Evolutionary conservation across 2,797 vertebrate species (phyloP), one percentile per base, ranked within the genome.

Genomic region (Danio jaintianensis): DNA sequence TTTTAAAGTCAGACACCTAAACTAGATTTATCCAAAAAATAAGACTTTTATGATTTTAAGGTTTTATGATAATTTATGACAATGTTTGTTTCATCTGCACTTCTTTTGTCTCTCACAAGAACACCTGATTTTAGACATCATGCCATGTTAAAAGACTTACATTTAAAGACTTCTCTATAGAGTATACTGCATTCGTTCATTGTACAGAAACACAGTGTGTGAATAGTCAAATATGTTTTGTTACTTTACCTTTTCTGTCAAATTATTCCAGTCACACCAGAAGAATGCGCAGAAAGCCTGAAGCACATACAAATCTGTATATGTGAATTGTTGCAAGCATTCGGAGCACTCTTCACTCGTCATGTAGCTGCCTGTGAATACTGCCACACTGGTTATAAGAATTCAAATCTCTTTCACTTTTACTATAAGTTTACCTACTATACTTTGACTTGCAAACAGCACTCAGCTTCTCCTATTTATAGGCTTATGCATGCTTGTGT

Each of bases 351-450:
- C 7, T 56, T 56, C 0, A 1, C 18, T 38, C 20, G 7, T 55
- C n/a, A 36, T 43, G 52, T 2, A 12, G n/a, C 40, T 20, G 12
- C 18, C 36, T 55, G n/a, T 8, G 10, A 69, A 71, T 11, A 8
- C 69, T 15, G 52, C 6, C 50, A 56, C 4, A 71, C 69, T 18
- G 12, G 50, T 20, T 42, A 8, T 20, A 15, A 13, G 7, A n/a
- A 56, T 42, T 71, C n/a, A 55, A 15, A 42, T 12, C 48, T 69
- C 69, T 71, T 71, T 71, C 69, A 42, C 69, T 56, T 71, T 52
- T 36, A 68, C 45, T 68, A 9, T 2, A 22, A 13, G 11, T n/a
- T 15, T 64, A 48, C 13, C 3, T 29, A 29, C 29, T 29, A 29
- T 29, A 52, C 47, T 12, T 69, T 52, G 47, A 52, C 47, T 52